Conservation (phyloP, 53 echinoderm and acorn worm genomes). For the Zoroaster sp. region DNA sequence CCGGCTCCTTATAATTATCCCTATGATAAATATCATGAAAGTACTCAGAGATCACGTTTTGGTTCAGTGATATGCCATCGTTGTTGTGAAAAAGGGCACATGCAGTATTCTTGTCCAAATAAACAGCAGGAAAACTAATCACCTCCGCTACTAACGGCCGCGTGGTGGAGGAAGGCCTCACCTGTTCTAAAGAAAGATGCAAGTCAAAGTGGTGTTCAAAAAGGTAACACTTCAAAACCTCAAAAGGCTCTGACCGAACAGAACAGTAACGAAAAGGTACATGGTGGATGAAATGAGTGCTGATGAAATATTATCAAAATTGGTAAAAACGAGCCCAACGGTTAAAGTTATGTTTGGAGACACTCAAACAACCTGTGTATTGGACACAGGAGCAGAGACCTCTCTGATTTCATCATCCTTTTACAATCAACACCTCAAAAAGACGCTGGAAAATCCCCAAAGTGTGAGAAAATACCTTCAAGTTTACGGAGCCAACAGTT, state of each 20-base stretch:
- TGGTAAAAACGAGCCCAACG: not conserved
- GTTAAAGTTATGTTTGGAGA: not conserved
- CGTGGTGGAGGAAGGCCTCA: not conserved
- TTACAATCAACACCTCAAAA: not conserved
- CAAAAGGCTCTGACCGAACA: too few species aligned
- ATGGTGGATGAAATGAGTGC: not conserved
- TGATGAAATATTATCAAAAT: not conserved
- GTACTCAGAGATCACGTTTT: too few species aligned
- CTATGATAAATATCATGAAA: too few species aligned
- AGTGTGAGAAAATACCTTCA: not conserved
- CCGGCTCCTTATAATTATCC: too few species aligned
- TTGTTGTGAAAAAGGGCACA: too few species aligned
- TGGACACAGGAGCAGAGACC: constrained; percentile 12
- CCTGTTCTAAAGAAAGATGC: too few species aligned
- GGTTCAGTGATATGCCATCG: too few species aligned
- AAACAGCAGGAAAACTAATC: not conserved
- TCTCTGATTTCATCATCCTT: not conserved
- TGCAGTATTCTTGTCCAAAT: too few species aligned
- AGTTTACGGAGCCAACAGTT: not conserved
- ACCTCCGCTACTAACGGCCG: not conserved
- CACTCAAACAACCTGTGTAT: not conserved
- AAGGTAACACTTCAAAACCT: too few species aligned
- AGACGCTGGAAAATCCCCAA: not conserved
- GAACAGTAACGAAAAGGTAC: too few species aligned
- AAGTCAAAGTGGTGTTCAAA: not conserved